Evolutionary conservation across 2,888 invertebrate genomes (phyloP), one percentile per base, ranked within the genome.

Genomic region (Tyria jacobaeae): DNA sequence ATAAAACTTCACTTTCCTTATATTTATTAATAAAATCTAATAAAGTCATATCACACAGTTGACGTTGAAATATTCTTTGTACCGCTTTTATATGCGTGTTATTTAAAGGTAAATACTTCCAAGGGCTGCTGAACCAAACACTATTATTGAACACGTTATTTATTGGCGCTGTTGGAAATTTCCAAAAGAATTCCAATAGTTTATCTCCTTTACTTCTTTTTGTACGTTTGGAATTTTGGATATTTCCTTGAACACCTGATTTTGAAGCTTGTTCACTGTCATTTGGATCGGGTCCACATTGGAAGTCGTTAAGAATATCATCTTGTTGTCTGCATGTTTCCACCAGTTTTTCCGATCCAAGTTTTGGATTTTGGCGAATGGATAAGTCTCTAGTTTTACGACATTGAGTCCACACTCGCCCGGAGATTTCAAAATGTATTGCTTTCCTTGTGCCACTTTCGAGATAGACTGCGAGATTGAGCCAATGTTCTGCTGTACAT

Each of bases 401-500:
- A 66, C 71, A 66, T 64, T 72, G n/a, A 47, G 53, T 1, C 68
- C 72, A 68, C 57, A 66, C 64, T 76, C 74, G 27, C 71, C 68
- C 70, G 73, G 64, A 57, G 68, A 68, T 64, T 66, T 64, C 61
- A 72, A 66, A 65, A 39, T 66, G 61, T 63, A 68, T 31, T 73
- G 70, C 68, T 61, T 70, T 0, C 69, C 71, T 70, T 67, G 70
- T 61, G 57, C 62, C 74, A 66, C 69, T 71, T 47, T 75, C 69
- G 69, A 75, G 51, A 74, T 76, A 75, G 21, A 73, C 31, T 76
- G 76, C 69, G 77, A 74, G 62, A 70, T 70, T 73, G 62, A 62
- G 60, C 71, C 73, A 77, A 55, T 77, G 74, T n/a, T 77, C 66
- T 12, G 59, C 64, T 5, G 67, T 67, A 27, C 71, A 73, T 66